Percentiles rank a stretch among this genome's conserved stretches.
phyloP scores from a whole-genome alignment of 2,113 vertebrate genomes.

The Ceyx margarethae region DNA sequence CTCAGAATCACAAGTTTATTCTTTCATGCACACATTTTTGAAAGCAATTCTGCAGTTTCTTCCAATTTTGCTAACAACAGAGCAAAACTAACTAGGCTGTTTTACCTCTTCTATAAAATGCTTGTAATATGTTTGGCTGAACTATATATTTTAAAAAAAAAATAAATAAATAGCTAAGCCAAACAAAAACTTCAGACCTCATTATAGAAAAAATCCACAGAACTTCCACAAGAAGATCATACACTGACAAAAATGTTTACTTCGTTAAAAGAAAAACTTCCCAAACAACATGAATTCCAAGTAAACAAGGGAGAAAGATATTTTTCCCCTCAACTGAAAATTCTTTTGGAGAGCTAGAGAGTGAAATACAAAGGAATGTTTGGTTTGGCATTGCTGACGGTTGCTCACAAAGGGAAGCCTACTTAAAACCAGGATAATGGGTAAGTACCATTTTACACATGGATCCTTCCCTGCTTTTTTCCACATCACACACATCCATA shows the following conservation, averaged over 20 bases:
- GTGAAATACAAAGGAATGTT: conserved; percentile 1
- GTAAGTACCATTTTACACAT: background rate
- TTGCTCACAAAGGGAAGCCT: background rate
- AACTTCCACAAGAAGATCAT: background rate
- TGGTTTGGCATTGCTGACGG: background rate
- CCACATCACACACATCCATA: background rate
- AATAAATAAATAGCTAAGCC: too few species aligned
- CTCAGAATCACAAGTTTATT: background rate
- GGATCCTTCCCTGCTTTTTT: background rate
- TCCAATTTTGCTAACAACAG: background rate
- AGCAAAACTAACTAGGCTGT: background rate
- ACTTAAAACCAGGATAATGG: background rate
- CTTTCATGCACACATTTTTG: background rate
- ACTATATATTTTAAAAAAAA: background rate
- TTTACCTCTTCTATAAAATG: background rate
- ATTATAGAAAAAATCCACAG: background rate
- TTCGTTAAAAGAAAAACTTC: background rate
- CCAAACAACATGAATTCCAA: background rate
- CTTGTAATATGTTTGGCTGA: background rate
- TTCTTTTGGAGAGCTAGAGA: background rate
- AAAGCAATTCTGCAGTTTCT: background rate
- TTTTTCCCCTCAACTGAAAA: background rate
- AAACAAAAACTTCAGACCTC: background rate
- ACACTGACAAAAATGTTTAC: background rate
- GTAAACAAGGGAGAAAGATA: background rate